These are phyloP conservation scores for Rhabdornis inornatus DNA, from an alignment of 2,113 vertebrate genomes.

Conservation along the genomic window DNA sequence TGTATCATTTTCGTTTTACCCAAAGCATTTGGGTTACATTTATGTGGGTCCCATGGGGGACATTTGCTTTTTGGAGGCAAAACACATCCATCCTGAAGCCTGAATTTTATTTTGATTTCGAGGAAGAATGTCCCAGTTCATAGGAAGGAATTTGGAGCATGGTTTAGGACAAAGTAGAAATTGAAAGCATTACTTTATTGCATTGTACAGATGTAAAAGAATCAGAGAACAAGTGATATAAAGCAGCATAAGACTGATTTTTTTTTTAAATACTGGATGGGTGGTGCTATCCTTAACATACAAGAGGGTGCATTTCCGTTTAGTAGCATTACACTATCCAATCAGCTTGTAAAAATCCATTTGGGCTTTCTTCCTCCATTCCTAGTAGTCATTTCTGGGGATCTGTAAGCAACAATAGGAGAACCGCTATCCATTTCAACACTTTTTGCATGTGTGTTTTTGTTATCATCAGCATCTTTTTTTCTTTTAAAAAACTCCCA, in stretches of 20 bases:
- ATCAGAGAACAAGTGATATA: neutral
- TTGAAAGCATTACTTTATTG: neutral
- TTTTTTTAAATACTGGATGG: neutral
- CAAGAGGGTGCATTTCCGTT: neutral
- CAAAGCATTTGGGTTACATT: neutral
- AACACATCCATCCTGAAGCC: neutral
- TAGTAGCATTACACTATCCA: neutral
- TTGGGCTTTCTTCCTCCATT: neutral
- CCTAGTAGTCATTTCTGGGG: neutral
- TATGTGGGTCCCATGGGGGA: neutral
- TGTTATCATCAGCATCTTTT: neutral
- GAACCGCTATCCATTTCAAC: neutral
- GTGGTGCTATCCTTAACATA: neutral
- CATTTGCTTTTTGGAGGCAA: neutral
- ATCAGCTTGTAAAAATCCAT: neutral
- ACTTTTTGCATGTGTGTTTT: neutral
- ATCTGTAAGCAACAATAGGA: neutral
- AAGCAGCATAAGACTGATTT: neutral
- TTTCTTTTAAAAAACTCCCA: neutral
- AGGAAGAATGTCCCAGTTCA: neutral
- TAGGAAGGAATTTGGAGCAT: neutral
- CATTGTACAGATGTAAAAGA: neutral
- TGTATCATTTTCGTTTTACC: neutral
- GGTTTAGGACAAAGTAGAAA: neutral
- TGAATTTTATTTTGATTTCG: neutral